Base-by-base conservation (phyloP, 2,888 invertebrate genomes). In the Ptilodon capucinus region DNA sequence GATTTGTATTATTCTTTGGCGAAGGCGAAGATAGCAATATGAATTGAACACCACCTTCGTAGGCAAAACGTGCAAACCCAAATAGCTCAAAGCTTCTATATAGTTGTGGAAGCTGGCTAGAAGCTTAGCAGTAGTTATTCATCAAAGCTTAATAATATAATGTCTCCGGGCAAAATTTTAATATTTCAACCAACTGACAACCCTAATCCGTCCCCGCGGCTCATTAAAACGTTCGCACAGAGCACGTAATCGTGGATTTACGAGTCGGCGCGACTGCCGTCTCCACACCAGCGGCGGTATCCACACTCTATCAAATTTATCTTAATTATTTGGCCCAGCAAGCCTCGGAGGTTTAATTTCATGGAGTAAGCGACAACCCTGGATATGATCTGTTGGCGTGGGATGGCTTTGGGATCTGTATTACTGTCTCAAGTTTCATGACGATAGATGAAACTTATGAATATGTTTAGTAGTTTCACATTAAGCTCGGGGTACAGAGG, bases 221-320 rank as follows among this genome's bases (percentile, higher is more conserved):
- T 76, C 74, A 77, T 79, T 78, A 78, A 76, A 75, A 71, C 68
- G 70, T 66, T 68, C 66, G 58, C 64, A 59, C 53, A 53, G 65
- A 61, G 62, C 61, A 65, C 71, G 71, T 77, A 74, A 72, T 74
- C 71, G 64, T 63, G 74, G 74, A 69, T 76, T 77, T 75, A 76
- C 70, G 75, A 68, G 63, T 42, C 47, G 54, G 54, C 51, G 57
- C 60, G 52, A 54, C 25, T 40, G 55, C 47, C 47, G 50, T 51
- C 49, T 53, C 47, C 44, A 45, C 35, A 35, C 46, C 48, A 53
- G 44, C 32, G 14, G 28, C 42, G 28, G 40, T 40, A 46, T 43
- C 34, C 46, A 45, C 55, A 54, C 52, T 56, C 50, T 46, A 54
- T 60, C 58, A 56, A 56, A 52, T 56, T 44, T 51, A 56, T 54